phyloP scores from a whole-genome alignment of 2,113 vertebrate genomes.

The Clarias gariepinus region DNA sequence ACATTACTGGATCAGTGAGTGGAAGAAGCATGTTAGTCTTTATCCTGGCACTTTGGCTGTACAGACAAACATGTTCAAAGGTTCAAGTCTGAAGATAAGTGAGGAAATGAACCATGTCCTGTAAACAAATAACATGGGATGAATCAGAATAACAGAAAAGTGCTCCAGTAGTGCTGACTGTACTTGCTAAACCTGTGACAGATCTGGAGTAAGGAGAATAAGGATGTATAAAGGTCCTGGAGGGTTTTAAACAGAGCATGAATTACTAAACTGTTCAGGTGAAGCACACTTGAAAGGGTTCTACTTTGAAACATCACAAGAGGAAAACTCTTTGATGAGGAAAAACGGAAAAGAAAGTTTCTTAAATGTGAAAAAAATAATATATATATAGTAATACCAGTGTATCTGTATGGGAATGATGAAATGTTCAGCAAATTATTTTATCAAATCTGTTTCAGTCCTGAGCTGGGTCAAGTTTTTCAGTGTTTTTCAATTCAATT shows the following conservation, averaged over 20 bases:
- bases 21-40: neutral
- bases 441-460: neutral
- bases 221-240: neutral
- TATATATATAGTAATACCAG: neutral
- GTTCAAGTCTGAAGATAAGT: neutral
- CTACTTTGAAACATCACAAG: neutral
- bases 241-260: neutral
- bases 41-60: neutral
- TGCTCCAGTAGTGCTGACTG: neutral
- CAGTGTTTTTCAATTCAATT: neutral
- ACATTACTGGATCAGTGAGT: neutral
- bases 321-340: neutral
- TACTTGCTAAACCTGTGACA: neutral
- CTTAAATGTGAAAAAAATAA: neutral
- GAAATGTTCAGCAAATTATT: neutral
- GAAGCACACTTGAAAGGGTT: neutral
- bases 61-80: neutral
- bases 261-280: neutral
- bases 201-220: neutral
- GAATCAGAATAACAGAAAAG: neutral
- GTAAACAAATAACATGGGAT: neutral
- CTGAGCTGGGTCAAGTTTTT: neutral
- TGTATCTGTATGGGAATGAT: neutral
- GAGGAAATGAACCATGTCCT: neutral
- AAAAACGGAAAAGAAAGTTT: neutral